phyloP scores from a whole-genome alignment of 1,140 invertebrate genomes.

The Saccostrea glomerata region DNA sequence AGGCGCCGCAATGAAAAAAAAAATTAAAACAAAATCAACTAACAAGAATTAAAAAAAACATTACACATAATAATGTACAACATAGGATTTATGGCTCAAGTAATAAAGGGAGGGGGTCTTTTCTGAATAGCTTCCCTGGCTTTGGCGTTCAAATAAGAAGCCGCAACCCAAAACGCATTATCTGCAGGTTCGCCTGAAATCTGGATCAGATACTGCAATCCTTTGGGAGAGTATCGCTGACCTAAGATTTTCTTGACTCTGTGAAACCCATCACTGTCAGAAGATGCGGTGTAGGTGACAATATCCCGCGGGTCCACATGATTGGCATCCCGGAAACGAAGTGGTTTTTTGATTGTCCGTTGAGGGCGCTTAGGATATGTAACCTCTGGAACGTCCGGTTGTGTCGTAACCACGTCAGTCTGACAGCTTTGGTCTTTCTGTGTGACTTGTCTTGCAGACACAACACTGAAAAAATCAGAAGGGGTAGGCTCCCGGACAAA shows the following conservation, averaged over 20 bases:
- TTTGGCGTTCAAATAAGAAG: constrained; percentile 36
- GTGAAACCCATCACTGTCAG: constrained; percentile 21
- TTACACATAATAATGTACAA: too few relatives aligned
- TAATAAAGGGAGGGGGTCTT: constrained; percentile 42
- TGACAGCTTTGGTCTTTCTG: background rate
- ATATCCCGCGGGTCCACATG: background rate
- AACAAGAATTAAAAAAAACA: too few relatives aligned
- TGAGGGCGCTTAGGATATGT: too few relatives aligned
- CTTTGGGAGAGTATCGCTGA: constrained; percentile 33
- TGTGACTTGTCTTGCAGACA: background rate
- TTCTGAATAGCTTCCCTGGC: constrained; percentile 1
- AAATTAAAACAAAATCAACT: too few relatives aligned
- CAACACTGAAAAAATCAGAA: background rate
- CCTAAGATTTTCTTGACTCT: constrained; percentile 32
- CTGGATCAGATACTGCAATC: constrained; percentile 41
- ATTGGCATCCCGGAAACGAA: constrained; percentile 19
- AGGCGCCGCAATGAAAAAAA: too few relatives aligned
- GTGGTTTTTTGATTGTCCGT: background rate
- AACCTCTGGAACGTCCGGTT: too few relatives aligned
- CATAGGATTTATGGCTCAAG: too few relatives aligned
- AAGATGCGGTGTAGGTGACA: background rate
- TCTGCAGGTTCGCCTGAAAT: constrained; percentile 51
- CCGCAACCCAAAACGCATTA: constrained; percentile 52
- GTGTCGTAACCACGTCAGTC: background rate
- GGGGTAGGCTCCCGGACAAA: constrained; percentile 42